Percentiles rank a stretch among this genome's conserved stretches.
Conservation (phyloP, 2,113 vertebrate species). For the Coptodon rendalli region DNA sequence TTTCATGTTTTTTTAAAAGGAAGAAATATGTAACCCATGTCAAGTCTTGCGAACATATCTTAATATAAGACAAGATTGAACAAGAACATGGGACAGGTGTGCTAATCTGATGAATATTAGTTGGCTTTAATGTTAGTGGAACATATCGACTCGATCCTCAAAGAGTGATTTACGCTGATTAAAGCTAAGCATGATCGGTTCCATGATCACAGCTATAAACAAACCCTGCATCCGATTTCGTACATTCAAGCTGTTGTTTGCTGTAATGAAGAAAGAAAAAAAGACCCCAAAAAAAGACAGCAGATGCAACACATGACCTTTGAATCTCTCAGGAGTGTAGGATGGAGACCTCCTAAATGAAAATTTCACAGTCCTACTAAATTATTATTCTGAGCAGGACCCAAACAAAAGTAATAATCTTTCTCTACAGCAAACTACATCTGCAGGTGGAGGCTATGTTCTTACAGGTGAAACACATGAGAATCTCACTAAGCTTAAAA, state of each 20-base stretch:
- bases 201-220: neutral
- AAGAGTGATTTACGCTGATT: neutral
- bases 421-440: neutral
- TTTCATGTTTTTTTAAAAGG: neutral
- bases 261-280: neutral
- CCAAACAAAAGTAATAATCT: neutral
- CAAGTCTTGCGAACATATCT: neutral
- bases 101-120: neutral
- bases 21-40: neutral
- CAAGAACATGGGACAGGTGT: neutral
- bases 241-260: neutral
- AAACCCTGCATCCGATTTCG: neutral
- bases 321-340: neutral
- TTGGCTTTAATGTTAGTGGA: neutral
- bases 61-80: neutral
- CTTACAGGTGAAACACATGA: neutral
- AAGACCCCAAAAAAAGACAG: neutral
- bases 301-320: neutral
- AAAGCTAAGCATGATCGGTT: neutral
- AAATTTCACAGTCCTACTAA: neutral
- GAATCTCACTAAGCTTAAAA: neutral
- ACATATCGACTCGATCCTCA: neutral
- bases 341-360: neutral
- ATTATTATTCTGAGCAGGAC: neutral
- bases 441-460: neutral